phyloP scores from a whole-genome alignment of 2,888 invertebrate species.

The Lasioglossum leucozonium region DNA sequence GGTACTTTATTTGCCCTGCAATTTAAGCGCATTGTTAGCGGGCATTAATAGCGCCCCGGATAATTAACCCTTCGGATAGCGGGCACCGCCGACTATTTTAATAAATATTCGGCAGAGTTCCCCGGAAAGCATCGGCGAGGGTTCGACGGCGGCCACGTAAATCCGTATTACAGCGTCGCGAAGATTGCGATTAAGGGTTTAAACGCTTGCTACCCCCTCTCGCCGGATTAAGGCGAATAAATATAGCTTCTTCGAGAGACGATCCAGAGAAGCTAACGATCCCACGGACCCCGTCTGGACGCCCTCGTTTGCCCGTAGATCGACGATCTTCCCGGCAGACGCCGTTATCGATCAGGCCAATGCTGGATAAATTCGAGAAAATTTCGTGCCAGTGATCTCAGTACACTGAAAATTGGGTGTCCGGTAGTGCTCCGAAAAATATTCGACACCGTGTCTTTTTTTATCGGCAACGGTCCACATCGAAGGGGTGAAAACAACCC shows the following conservation, averaged over 20 bases:
- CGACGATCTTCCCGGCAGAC: background rate
- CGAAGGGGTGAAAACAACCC: no score
- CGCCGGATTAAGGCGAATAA: slow-evolving; percentile 4
- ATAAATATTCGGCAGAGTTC: background rate
- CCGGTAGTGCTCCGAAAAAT: no score
- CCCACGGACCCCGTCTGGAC: background rate
- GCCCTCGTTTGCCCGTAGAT: background rate
- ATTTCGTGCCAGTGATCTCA: no score
- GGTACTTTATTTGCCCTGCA: slow-evolving; percentile 34
- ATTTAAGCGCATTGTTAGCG: slow-evolving; percentile 37
- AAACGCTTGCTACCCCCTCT: background rate
- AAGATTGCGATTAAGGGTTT: slow-evolving; percentile 12
- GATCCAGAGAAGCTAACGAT: background rate
- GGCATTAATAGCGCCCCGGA: slow-evolving; percentile 36
- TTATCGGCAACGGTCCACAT: no score
- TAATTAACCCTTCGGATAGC: slow-evolving; percentile 36
- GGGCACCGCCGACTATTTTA: slow-evolving; percentile 10
- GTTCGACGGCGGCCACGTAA: background rate
- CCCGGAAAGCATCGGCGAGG: background rate
- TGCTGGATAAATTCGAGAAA: no score
- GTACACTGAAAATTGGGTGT: no score
- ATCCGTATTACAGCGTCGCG: background rate
- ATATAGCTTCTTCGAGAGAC: slow-evolving; percentile 1
- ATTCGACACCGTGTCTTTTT: no score
- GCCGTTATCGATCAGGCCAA: no score